Evolutionary conservation across 2,113 vertebrate genomes (phyloP), one percentile per base, ranked within the genome.

Genomic region (Herpailurus yagouaroundi): DNA sequence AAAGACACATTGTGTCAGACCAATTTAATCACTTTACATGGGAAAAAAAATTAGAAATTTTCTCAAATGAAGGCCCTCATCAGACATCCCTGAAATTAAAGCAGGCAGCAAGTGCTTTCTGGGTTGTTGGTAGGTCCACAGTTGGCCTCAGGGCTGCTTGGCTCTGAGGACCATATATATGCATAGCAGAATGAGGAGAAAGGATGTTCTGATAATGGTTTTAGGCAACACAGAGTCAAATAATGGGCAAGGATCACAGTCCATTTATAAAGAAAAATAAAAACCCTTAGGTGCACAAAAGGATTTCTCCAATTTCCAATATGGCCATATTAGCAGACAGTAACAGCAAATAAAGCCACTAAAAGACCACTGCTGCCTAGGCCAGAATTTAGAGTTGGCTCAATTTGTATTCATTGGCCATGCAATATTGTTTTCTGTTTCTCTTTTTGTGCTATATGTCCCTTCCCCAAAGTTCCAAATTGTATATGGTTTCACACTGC

Each of bases 31-130:
- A 68, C 29, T 97, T 95, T 68, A 60, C 33, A 57, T 63, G 81
- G 38, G 13, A 92, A 68, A 27, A n/a, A n/a, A 92, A 93, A 84
- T 41, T 55, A 94, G 64, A 95, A 66, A 85, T 15, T 73, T 86
- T 86, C 57, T 73, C 15, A 90, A 95, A 86, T 66, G 33, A 96
- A 92, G 33, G 25, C 41, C 60, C 33, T 89, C 19, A 80, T 31
- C n/a, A 89, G 29, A 5, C 50, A 80, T 81, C n/a, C n/a, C 13
- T 85, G 12, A 92, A 91, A 50, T 84, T 92, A 57, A 94, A 92
- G 23, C 27, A 83, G 18, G 60, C 84, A 86, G 23, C 36, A 95
- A 14, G 48, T 41, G 12, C 31, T 86, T 93, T 94, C 64, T 93
- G 19, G 12, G 5, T 89, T 88, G 52, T 68, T 76, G 4, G 5